Percentiles rank a stretch among this genome's conserved stretches.
phyloP scores from a whole-genome alignment of 2,888 invertebrate species.

The Drosophila setosimentum region DNA sequence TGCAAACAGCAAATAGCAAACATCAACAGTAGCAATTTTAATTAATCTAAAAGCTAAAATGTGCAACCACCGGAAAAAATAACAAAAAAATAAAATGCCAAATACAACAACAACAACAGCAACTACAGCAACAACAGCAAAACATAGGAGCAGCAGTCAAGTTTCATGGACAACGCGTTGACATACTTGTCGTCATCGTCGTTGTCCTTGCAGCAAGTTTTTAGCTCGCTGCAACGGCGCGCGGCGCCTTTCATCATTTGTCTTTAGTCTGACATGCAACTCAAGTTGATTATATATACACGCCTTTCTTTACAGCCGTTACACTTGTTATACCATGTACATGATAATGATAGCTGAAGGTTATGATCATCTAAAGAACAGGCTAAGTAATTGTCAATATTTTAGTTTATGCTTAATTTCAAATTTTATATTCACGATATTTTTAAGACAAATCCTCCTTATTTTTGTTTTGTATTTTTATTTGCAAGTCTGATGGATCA shows the following conservation, averaged over 20 bases:
- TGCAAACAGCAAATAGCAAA: constrained; percentile 49
- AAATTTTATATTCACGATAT: neutral
- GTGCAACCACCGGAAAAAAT: constrained; percentile 45
- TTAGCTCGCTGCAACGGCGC: constrained; percentile 39
- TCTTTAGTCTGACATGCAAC: constrained; percentile 69
- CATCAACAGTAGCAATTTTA: constrained; percentile 59
- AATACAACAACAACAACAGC: constrained; percentile 1
- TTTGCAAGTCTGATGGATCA: constrained; percentile 68
- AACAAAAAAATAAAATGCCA: constrained; percentile 34
- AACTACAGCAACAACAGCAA: constrained; percentile 1
- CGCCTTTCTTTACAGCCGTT: neutral
- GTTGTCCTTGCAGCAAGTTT: constrained; percentile 39
- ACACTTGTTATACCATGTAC: constrained; percentile 21
- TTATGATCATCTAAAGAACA: neutral
- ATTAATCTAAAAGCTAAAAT: constrained; percentile 76
- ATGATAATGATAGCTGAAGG: neutral
- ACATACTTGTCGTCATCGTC: constrained; percentile 52
- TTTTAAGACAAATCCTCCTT: neutral
- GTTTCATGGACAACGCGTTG: constrained; percentile 65
- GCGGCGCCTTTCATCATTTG: constrained; percentile 62
- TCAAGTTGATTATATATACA: constrained; percentile 66
- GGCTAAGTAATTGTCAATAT: neutral
- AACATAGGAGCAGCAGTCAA: constrained; percentile 44
- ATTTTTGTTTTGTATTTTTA: constrained; percentile 11
- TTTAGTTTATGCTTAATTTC: neutral